phyloP scores from a whole-genome alignment of 2,113 vertebrate genomes.

The Nycticebus coucang region DNA sequence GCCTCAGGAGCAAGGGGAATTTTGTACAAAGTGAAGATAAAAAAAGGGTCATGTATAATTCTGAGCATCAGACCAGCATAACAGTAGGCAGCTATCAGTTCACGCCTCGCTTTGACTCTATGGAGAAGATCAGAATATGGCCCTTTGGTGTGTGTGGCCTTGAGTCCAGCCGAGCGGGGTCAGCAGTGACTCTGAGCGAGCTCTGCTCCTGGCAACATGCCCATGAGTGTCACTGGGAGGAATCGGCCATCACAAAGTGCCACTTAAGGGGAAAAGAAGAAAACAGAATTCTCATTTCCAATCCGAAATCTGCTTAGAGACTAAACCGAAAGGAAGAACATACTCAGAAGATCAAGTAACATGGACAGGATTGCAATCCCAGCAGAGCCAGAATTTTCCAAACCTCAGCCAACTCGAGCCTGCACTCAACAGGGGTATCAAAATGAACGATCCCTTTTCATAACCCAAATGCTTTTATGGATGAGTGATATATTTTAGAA shows the following conservation, averaged over 20 bases:
- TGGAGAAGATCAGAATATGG: conserved; percentile 55
- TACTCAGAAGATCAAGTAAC: conserved; percentile 49
- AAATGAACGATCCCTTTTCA: conserved; percentile 49
- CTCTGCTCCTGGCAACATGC: conserved; percentile 32
- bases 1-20: neutral
- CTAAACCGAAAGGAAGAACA: conserved; percentile 30
- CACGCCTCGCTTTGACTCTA: conserved; percentile 63
- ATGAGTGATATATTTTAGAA: conserved; percentile 68
- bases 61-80: conserved; percentile 55
- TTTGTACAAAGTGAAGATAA: conserved; percentile 67
- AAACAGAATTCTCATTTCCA: conserved; percentile 51
- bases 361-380: conserved; percentile 7
- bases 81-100: conserved; percentile 47
- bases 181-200: neutral
- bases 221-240: conserved; percentile 48
- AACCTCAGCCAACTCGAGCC: neutral
- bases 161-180: conserved; percentile 31
- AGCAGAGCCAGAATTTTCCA: conserved; percentile 38
- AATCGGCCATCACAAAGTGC: conserved; percentile 8
- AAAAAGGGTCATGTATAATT: conserved; percentile 57
- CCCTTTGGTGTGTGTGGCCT: conserved; percentile 24
- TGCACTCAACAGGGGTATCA: conserved; percentile 38
- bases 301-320: conserved; percentile 40
- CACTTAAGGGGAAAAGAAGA: conserved; percentile 53
- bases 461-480: conserved; percentile 48